Evolutionary conservation across 2,888 invertebrate species (phyloP).

Genomic region (Dinocampus coccinellae): DNA sequence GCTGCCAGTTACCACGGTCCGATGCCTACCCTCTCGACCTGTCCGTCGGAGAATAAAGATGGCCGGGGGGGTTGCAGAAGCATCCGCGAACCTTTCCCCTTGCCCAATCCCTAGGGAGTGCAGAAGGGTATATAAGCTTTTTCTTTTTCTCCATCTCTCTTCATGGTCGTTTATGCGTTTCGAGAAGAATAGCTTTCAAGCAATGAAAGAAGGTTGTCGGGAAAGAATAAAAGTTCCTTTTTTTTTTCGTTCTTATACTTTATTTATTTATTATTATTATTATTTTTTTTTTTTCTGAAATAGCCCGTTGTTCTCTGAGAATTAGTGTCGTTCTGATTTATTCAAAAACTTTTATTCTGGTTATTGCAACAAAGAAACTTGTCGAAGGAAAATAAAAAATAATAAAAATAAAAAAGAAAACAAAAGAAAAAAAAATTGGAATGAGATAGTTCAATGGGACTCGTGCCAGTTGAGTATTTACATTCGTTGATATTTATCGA

Average conservation of each 20-base stretch:
- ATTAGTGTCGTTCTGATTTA: constrained; percentile 36
- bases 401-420: constrained; percentile 13
- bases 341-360: constrained; percentile 29
- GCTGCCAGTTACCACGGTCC: constrained; percentile 68
- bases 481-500: constrained; percentile 25
- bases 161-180: constrained; percentile 26
- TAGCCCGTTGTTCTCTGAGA: constrained; percentile 24
- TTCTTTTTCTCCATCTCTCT: constrained; percentile 15
- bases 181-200: constrained; percentile 31
- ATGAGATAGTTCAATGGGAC: constrained; percentile 14
- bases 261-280: too few relatives aligned
- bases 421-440: background rate
- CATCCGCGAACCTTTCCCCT: constrained; percentile 26
- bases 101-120: constrained; percentile 49
- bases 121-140: constrained; percentile 47
- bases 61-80: constrained; percentile 54
- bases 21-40: constrained; percentile 68
- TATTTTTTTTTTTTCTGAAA: constrained; percentile 17
- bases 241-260: constrained; percentile 1
- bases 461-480: constrained; percentile 26
- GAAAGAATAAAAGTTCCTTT: constrained; percentile 3
- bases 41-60: constrained; percentile 67
- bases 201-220: constrained; percentile 24
- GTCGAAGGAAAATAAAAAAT: constrained; percentile 2
- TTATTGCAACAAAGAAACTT: constrained; percentile 16